Conservation (phyloP, 2,797 vertebrate genomes). For the Oreortyx pictus region DNA sequence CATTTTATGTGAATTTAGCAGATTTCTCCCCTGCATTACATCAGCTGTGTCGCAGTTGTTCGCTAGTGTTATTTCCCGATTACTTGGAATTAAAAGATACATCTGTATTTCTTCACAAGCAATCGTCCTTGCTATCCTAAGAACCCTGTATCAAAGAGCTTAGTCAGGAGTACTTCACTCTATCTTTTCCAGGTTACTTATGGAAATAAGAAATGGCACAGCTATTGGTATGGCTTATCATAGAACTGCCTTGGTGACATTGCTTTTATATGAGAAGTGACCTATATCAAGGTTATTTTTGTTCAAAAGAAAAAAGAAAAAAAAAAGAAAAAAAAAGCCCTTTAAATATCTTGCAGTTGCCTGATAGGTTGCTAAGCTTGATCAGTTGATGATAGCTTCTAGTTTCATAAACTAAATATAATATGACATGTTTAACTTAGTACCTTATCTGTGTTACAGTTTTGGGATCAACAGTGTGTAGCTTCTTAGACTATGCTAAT, state of each 20-base stretch:
- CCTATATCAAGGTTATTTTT: constrained; percentile 13
- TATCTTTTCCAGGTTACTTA: neutral
- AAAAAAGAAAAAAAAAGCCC: too few relatives aligned
- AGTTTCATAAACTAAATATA: neutral
- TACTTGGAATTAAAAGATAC: neutral
- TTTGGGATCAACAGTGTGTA: neutral
- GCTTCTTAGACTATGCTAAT: neutral
- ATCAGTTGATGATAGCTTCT: neutral
- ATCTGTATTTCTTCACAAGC: neutral
- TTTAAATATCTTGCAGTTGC: neutral
- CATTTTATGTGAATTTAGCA: neutral
- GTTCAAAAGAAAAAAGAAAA: neutral
- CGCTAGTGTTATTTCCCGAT: neutral
- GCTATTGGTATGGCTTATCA: neutral
- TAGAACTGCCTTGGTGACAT: neutral
- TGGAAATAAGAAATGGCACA: neutral
- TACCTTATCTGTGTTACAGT: neutral
- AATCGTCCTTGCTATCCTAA: neutral
- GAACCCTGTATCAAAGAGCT: neutral
- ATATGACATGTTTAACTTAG: neutral
- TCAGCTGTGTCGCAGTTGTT: neutral
- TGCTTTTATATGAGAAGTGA: constrained; percentile 1
- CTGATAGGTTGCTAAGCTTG: neutral
- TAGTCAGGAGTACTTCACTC: too few relatives aligned
- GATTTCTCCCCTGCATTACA: neutral